These are phyloP conservation scores for Tetragonisca angustula DNA, from an alignment of 2,888 invertebrate species.

Conservation along the genomic window DNA sequence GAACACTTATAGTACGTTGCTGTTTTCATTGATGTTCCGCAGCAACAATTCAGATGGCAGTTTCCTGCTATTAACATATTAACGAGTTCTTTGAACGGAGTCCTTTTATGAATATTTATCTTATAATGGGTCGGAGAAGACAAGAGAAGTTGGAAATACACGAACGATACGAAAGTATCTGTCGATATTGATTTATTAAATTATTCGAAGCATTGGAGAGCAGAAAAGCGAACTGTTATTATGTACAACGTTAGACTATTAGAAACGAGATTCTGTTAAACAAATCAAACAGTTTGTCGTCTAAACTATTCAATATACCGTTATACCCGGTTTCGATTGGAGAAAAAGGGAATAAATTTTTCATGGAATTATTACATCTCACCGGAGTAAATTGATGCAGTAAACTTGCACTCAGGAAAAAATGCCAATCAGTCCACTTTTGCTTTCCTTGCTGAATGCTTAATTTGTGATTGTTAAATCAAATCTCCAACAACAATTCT, in stretches of 20 bases:
- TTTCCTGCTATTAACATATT: constrained; percentile 35
- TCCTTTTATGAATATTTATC: neutral
- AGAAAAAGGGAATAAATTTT: neutral
- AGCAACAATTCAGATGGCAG: constrained; percentile 16
- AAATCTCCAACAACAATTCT: neutral
- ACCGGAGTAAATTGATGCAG: neutral
- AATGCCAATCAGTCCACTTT: neutral
- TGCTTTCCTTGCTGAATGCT: neutral
- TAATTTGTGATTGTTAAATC: neutral
- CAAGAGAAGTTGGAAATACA: neutral
- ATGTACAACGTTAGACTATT: too few species aligned
- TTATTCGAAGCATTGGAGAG: neutral
- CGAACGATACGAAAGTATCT: neutral
- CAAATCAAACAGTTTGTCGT: neutral
- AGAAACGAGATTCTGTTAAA: neutral
- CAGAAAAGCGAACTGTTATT: too few species aligned
- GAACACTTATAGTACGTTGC: constrained; percentile 39
- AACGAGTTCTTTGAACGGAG: neutral
- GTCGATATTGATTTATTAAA: neutral
- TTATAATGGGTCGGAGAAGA: neutral
- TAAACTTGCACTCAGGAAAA: neutral
- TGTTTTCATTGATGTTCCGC: constrained; percentile 40
- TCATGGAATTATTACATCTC: neutral
- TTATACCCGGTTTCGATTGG: neutral
- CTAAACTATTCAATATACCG: neutral